Conservation (phyloP, 2,797 vertebrate genomes). For the Sebastes kiyomatsui region DNA sequence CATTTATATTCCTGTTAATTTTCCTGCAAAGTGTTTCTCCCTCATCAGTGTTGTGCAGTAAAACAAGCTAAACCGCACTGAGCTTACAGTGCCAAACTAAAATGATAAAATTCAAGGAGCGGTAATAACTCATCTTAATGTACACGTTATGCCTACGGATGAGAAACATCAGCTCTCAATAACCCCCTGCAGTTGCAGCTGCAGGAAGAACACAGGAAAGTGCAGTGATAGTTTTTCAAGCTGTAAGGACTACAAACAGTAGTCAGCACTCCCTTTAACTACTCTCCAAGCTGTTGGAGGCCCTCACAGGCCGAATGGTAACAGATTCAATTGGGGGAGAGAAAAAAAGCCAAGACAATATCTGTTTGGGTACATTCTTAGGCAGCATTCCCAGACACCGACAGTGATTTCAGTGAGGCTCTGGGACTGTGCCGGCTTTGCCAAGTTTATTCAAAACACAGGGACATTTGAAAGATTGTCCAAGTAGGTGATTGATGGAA, state of each 20-base stretch:
- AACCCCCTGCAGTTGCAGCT: conserved; percentile 65
- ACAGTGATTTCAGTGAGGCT: conserved; percentile 35
- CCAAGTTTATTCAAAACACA: conserved; percentile 44
- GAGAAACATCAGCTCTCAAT: conserved; percentile 38
- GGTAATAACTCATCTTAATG: conserved; percentile 51
- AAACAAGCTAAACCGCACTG: neutral
- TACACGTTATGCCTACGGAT: conserved; percentile 37
- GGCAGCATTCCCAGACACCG: conserved; percentile 62
- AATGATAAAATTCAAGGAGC: neutral
- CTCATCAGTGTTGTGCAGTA: neutral
- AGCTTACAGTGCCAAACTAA: neutral
- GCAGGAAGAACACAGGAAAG: conserved; percentile 33
- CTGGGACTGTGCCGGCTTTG: conserved; percentile 14
- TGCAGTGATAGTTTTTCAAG: conserved; percentile 77
- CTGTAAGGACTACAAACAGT: conserved; percentile 64
- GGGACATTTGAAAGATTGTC: conserved; percentile 17
- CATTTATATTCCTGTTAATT: neutral
- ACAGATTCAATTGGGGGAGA: conserved; percentile 30
- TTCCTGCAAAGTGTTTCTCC: neutral
- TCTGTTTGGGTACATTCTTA: conserved; percentile 71
- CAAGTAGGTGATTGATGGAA: conserved; percentile 47
- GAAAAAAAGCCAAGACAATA: conserved; percentile 33
- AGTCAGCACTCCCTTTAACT: conserved; percentile 73
- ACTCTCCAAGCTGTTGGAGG: conserved; percentile 63
- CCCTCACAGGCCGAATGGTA: conserved; percentile 32